phyloP scores from a whole-genome alignment of 2,113 vertebrate genomes.

The Fulmarus glacialis region DNA sequence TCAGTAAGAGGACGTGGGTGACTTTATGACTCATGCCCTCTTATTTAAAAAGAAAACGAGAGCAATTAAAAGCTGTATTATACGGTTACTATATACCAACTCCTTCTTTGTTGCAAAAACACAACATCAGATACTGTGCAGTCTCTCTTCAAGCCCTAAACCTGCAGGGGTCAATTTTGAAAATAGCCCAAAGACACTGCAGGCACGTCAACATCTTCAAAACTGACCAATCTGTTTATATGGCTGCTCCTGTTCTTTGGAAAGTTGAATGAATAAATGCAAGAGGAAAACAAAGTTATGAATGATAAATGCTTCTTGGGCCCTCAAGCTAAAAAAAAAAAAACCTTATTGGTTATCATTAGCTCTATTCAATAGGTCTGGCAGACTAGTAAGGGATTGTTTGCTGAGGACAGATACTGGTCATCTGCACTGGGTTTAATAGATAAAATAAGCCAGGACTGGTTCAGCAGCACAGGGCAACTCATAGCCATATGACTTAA shows the following conservation, averaged over 20 bases:
- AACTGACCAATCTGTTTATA: background rate
- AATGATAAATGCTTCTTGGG: background rate
- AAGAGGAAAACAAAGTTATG: background rate
- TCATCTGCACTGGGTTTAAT: background rate
- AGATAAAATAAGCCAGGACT: background rate
- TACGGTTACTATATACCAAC: background rate
- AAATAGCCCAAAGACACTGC: background rate
- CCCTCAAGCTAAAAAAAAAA: background rate
- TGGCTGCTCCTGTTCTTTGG: background rate
- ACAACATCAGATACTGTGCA: background rate
- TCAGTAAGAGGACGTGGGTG: background rate
- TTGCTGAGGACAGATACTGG: background rate
- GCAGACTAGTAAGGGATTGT: background rate
- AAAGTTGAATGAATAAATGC: background rate
- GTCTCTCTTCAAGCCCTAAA: background rate
- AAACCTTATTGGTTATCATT: background rate
- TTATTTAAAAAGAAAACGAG: background rate
- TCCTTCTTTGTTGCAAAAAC: background rate
- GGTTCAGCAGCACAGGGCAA: background rate
- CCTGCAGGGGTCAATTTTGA: background rate
- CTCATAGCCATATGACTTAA: background rate
- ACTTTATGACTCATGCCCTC: background rate
- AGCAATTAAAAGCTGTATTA: background rate
- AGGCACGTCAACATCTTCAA: background rate
- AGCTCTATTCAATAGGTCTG: background rate